These are phyloP conservation scores for Pyrgus malvae DNA, from an alignment of 2,888 invertebrate species.

Conservation along the genomic window DNA sequence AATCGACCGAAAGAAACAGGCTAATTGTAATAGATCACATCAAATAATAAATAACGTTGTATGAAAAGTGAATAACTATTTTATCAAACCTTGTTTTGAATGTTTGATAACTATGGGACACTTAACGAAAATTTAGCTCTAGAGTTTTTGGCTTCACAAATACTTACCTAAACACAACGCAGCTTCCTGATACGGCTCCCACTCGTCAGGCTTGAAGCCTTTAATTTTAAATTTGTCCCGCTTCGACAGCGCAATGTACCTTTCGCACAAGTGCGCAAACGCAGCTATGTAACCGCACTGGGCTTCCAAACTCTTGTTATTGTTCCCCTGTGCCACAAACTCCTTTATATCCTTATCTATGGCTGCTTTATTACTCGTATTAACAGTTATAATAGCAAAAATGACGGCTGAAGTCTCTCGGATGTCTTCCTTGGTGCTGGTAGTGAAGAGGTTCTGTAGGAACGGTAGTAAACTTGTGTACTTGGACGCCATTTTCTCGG, in stretches of 20 bases:
- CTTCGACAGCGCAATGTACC: constrained; percentile 80
- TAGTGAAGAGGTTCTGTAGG: constrained; percentile 84
- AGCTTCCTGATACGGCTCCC: constrained; percentile 83
- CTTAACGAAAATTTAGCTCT: no score
- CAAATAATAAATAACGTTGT: no score
- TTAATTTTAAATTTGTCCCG: constrained; percentile 67
- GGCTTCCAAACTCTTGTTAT: constrained; percentile 84
- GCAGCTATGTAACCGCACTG: constrained; percentile 91
- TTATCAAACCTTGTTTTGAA: no score
- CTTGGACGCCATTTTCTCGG: constrained; percentile 84
- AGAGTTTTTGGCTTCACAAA: no score
- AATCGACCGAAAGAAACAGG: no score
- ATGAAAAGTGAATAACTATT: no score
- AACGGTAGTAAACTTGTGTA: constrained; percentile 85
- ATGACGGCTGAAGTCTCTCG: constrained; percentile 88
- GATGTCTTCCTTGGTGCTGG: constrained; percentile 88
- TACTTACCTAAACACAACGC: constrained; percentile 83
- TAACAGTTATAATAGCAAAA: constrained; percentile 86
- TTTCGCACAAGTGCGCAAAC: constrained; percentile 86
- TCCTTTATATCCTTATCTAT: constrained; percentile 77
- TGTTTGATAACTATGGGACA: no score
- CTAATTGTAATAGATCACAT: no score
- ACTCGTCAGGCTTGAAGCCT: constrained; percentile 69
- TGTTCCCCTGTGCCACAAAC: constrained; percentile 74
- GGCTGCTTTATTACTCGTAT: constrained; percentile 76